Percentiles rank a stretch among this genome's conserved stretches.
Conservation (phyloP, 2,888 invertebrate species). For the Pachycephus smyrnensis region DNA sequence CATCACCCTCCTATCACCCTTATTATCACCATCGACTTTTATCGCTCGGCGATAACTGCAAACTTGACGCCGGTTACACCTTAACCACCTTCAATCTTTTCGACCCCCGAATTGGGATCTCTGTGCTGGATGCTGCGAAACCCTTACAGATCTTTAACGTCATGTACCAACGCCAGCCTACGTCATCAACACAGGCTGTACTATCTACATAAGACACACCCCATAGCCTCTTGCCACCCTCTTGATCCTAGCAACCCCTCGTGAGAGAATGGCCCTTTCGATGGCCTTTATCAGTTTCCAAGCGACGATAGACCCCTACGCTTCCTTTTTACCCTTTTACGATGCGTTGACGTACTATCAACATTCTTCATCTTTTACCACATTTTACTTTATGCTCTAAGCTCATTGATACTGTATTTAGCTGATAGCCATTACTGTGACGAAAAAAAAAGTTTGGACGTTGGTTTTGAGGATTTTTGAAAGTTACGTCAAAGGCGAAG, state of each 20-base stretch:
- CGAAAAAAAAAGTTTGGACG: not conserved
- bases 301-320: not conserved
- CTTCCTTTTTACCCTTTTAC: not conserved
- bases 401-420: not conserved
- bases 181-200: not conserved
- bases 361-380: not conserved
- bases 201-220: not conserved
- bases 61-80: conserved; percentile 20
- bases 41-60: conserved; percentile 56
- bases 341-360: not conserved
- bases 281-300: not conserved
- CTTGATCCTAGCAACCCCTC: not conserved
- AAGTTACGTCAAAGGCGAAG: not conserved
- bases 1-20: conserved; percentile 68
- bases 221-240: not conserved
- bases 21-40: conserved; percentile 60
- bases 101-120: not conserved
- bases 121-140: not conserved
- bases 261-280: not conserved
- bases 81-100: not conserved
- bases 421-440: not conserved
- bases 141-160: not conserved
- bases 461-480: not conserved
- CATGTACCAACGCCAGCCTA: not conserved
- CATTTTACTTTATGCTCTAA: not conserved